Evolutionary conservation across 2,888 invertebrate species (phyloP).

Genomic region (Apantesis nais): DNA sequence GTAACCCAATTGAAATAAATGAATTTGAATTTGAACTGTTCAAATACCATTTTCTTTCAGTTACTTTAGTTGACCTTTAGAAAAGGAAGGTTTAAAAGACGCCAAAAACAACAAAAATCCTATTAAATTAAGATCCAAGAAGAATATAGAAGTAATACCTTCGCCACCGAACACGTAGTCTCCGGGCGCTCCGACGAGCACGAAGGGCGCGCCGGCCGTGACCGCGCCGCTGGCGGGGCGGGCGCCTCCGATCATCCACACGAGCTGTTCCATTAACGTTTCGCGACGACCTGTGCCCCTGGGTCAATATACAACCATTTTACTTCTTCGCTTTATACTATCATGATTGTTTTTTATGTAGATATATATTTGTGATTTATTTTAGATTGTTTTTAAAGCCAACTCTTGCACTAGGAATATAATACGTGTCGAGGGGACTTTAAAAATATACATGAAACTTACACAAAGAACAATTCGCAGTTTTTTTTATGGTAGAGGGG

Average conservation of each 20-base stretch:
- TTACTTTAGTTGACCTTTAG: background rate
- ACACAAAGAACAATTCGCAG: no score
- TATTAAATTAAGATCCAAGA: background rate
- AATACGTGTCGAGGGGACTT: no score
- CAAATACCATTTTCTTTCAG: background rate
- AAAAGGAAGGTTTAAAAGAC: background rate
- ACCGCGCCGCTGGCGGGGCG: constrained; percentile 66
- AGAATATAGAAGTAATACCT: constrained; percentile 52
- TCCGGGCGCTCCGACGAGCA: constrained; percentile 78
- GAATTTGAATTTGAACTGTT: no score
- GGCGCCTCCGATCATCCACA: constrained; percentile 77
- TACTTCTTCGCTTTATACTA: background rate
- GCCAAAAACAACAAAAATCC: background rate
- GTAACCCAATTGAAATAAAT: no score
- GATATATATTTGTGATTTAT: no score
- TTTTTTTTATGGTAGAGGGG: no score
- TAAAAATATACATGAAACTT: no score
- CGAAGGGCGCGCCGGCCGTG: constrained; percentile 75
- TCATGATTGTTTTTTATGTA: background rate
- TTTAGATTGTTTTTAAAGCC: no score
- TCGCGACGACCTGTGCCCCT: constrained; percentile 61
- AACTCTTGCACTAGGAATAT: no score
- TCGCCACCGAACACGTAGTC: constrained; percentile 82
- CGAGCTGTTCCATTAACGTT: constrained; percentile 75
- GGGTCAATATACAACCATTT: background rate